Base-by-base conservation (phyloP, 2,888 invertebrate species). In the Taphrorychus bicolor region DNA sequence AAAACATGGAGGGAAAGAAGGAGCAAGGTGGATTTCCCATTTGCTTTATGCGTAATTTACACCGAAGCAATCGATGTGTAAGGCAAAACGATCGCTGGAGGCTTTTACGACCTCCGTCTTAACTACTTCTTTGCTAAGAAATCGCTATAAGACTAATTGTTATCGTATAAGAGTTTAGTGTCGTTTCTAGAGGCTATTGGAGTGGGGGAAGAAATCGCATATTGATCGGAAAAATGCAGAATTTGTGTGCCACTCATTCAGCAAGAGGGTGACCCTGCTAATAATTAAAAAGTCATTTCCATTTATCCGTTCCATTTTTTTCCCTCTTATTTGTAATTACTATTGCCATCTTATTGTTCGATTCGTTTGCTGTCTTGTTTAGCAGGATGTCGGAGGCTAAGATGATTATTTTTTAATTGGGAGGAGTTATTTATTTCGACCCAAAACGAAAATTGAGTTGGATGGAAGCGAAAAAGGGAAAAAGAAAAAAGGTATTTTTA, bases 31-130 rank as follows among this genome's bases (percentile, higher is more conserved):
- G 52, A 57, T 58, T 62, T 67, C 61, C 67, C 60, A 67, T 67
- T 67, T 67, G 48, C 67, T 67, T 67, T 67, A 67, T 67, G 67
- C 67, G 62, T 67, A 67, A 67, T 67, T 67, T 67, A 67, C 67
- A 57, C 62, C 61, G 67, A 66, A 69, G 63, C 69, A 66, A 69
- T 69, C 69, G 69, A 69, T 69, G 69, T 69, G 66, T 62, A 69
- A 59, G 66, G 60, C 60, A 51, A 69, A 65, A 69, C 59, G 69
- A 69, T 69, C 66, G 57, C 66, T 52, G 42, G 23, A 57, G 59
- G 56, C 56, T 52, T 61, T 67, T 67, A 67, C 61, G 67, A 62
- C 52, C 48, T 18, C 40, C 53, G 40, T 14, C 52, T 1, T 54
- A 49, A 62, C 58, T 62, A 58, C 62, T 62, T 61, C 57, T 57